A percentile compares a stretch with the other conserved stretches of the same genome.
Conservation (phyloP, 2,113 vertebrate species). For the Orientallactaga bullata region DNA sequence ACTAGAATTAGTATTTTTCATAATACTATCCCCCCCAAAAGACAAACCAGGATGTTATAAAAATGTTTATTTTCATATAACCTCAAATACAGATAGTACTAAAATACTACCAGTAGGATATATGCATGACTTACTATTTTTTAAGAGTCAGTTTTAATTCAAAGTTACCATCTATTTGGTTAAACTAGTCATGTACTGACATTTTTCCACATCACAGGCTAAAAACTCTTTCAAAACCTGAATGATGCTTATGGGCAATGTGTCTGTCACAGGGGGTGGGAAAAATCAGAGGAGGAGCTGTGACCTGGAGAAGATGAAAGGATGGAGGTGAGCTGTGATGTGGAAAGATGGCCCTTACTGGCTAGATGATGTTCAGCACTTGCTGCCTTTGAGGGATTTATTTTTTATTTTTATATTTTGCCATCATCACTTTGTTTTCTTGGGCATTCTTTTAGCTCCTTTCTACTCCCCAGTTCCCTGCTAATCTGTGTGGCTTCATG, state of each 20-base stretch:
- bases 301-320: not conserved
- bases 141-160: slow-evolving; percentile 7
- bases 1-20: not conserved
- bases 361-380: not conserved
- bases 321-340: not conserved
- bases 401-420: not conserved
- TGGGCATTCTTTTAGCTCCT: slow-evolving; percentile 57
- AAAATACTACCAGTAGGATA: slow-evolving; percentile 9
- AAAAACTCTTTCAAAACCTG: slow-evolving; percentile 7
- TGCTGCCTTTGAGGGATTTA: slow-evolving; percentile 33
- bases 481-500: not conserved
- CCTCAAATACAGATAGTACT: not conserved
- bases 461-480: not conserved
- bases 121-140: not conserved
- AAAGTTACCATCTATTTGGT: not conserved
- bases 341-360: not conserved
- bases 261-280: slow-evolving; percentile 2
- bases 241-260: not conserved
- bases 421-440: slow-evolving; percentile 52
- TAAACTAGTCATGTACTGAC: slow-evolving; percentile 27
- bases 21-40: not conserved
- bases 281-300: not conserved
- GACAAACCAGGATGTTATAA: not conserved
- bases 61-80: not conserved
- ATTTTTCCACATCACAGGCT: slow-evolving; percentile 50